phyloP scores from a whole-genome alignment of 2,888 invertebrate species.

The Cephus sareptanus region DNA sequence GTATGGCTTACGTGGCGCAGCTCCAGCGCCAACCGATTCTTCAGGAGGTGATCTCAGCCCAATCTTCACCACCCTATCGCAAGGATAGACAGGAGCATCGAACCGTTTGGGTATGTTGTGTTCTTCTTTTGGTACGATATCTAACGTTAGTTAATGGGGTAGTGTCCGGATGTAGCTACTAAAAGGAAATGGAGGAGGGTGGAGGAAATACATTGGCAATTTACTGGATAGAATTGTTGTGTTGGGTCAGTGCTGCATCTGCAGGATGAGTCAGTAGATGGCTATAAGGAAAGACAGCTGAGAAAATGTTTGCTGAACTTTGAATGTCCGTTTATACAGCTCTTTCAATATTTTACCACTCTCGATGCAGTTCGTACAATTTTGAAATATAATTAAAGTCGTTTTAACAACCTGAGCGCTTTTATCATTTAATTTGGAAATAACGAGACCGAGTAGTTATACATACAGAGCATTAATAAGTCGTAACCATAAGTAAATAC shows the following conservation, averaged over 20 bases:
- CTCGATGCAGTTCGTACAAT: background rate
- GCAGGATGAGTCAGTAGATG: background rate
- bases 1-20: constrained; percentile 90
- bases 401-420: background rate
- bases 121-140: background rate
- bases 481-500: background rate
- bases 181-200: background rate
- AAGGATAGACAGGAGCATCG: constrained; percentile 59
- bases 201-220: background rate
- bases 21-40: constrained; percentile 76
- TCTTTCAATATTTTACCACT: background rate
- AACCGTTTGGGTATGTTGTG: constrained; percentile 55
- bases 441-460: background rate
- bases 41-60: constrained; percentile 77
- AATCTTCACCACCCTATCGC: constrained; percentile 59
- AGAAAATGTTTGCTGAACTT: background rate
- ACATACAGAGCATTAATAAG: background rate
- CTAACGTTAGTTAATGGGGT: background rate
- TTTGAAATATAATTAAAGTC: background rate
- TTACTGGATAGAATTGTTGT: background rate
- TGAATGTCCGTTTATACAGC: background rate
- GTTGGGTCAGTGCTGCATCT: background rate
- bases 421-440: background rate
- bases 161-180: background rate
- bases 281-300: background rate